Evolutionary conservation across 2,888 invertebrate species (phyloP).

Genomic region (Drosophila phalerata): DNA sequence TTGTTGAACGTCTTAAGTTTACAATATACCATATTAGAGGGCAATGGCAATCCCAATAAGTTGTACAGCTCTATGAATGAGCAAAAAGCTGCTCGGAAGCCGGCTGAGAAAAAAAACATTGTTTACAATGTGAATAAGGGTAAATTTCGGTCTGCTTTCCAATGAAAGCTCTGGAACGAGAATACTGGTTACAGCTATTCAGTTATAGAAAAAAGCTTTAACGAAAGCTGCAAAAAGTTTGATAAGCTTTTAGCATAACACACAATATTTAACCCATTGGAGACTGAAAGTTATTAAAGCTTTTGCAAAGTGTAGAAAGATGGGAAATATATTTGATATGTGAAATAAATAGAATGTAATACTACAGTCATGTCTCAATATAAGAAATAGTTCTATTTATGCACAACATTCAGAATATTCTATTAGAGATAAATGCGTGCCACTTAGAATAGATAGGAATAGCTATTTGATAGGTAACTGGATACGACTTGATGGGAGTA

Average conservation of each 20-base stretch:
- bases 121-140: slow-evolving; percentile 50
- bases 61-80: slow-evolving; percentile 59
- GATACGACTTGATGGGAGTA: background rate
- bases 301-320: slow-evolving; percentile 1
- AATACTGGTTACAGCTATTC: slow-evolving; percentile 56
- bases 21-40: slow-evolving; percentile 36
- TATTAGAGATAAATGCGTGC: slow-evolving; percentile 47
- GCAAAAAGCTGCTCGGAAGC: slow-evolving; percentile 56
- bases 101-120: slow-evolving; percentile 45
- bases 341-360: slow-evolving; percentile 7
- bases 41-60: slow-evolving; percentile 41
- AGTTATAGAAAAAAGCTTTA: slow-evolving; percentile 49
- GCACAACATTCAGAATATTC: slow-evolving; percentile 8
- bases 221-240: slow-evolving; percentile 1
- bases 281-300: background rate
- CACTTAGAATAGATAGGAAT: slow-evolving; percentile 33
- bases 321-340: slow-evolving; percentile 8
- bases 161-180: slow-evolving; percentile 49
- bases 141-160: slow-evolving; percentile 34
- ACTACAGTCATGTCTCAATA: slow-evolving; percentile 4
- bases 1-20: slow-evolving; percentile 37
- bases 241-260: background rate
- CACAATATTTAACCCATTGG: background rate
- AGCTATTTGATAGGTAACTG: slow-evolving; percentile 10
- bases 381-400: slow-evolving; percentile 13